Percentiles rank a stretch among this genome's conserved stretches.
phyloP scores from a whole-genome alignment of 2,888 invertebrate genomes.

The Ctenicera cuprea region DNA sequence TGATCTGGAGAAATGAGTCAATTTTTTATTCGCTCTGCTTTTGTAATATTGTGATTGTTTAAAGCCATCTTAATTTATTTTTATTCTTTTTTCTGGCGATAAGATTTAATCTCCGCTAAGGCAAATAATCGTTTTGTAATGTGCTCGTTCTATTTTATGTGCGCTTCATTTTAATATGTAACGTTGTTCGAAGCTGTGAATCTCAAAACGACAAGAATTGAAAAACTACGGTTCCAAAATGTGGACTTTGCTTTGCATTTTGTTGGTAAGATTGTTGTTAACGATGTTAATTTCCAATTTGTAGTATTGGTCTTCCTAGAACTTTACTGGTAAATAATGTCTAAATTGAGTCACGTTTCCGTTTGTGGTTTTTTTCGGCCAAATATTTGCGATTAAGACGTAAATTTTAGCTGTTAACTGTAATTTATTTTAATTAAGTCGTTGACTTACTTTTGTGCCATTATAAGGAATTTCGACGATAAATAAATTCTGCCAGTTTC shows the following conservation, averaged over 20 bases:
- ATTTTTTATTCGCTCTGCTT: not conserved
- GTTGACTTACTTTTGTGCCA: constrained; percentile 8
- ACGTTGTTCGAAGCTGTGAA: not conserved
- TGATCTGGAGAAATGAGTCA: not conserved
- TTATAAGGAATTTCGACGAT: no score
- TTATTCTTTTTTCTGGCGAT: constrained; percentile 36
- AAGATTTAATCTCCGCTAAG: constrained; percentile 44
- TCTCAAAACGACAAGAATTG: not conserved
- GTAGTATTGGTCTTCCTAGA: constrained; percentile 5
- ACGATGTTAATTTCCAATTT: not conserved
- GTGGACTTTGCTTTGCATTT: constrained; percentile 25
- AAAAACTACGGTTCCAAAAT: constrained; percentile 1
- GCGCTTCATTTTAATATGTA: constrained; percentile 8
- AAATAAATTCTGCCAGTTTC: not conserved
- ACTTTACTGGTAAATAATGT: not conserved
- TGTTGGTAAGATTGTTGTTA: constrained; percentile 41
- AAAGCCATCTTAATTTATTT: constrained; percentile 14
- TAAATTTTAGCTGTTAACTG: constrained; percentile 1
- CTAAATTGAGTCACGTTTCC: constrained; percentile 22
- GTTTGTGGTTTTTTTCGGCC: constrained; percentile 19
- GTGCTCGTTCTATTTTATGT: constrained; percentile 26
- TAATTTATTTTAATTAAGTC: constrained; percentile 17
- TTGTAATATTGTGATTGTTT: not conserved
- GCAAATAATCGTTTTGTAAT: constrained; percentile 31
- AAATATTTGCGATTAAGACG: constrained; percentile 17